Percentiles rank a stretch among this genome's conserved stretches.
phyloP scores from a whole-genome alignment of 2,888 invertebrate species.

The Catocala sponsa region DNA sequence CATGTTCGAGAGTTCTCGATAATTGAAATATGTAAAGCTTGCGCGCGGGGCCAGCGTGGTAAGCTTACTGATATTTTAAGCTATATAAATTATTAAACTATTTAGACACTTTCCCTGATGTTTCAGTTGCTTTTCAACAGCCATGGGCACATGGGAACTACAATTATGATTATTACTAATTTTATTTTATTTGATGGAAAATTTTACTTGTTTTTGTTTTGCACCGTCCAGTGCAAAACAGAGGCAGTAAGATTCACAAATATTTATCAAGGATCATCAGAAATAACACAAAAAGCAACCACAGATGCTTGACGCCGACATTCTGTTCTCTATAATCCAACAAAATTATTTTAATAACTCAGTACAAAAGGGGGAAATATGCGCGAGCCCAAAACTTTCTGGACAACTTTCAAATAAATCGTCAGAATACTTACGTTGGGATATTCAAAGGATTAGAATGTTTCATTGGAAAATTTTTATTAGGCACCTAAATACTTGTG shows the following conservation, averaged over 20 bases:
- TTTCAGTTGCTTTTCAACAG: too few relatives aligned
- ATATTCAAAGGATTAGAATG: slow-evolving; percentile 38
- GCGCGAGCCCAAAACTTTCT: slow-evolving; percentile 42
- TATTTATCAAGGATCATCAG: not conserved
- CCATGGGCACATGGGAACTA: too few relatives aligned
- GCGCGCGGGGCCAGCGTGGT: too few relatives aligned
- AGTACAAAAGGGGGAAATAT: slow-evolving; percentile 43
- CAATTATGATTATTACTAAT: too few relatives aligned
- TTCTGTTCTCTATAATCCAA: slow-evolving; percentile 34
- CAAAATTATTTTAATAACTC: slow-evolving; percentile 52
- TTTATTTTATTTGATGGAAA: too few relatives aligned
- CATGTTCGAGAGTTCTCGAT: too few relatives aligned
- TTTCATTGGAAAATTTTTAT: slow-evolving; percentile 18
- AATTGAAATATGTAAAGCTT: too few relatives aligned
- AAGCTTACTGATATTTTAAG: too few relatives aligned
- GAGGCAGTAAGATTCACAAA: not conserved
- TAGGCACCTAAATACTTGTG: not conserved
- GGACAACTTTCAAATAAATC: slow-evolving; percentile 43
- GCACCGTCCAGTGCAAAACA: not conserved
- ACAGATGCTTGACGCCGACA: slow-evolving; percentile 29
- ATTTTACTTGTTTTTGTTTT: too few relatives aligned
- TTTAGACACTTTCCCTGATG: too few relatives aligned
- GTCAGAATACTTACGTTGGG: slow-evolving; percentile 39
- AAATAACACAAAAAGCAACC: slow-evolving; percentile 28
- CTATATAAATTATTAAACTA: too few relatives aligned